These are phyloP conservation scores for Panopea generosa DNA, from an alignment of 2,888 invertebrate species.

Conservation along the genomic window DNA sequence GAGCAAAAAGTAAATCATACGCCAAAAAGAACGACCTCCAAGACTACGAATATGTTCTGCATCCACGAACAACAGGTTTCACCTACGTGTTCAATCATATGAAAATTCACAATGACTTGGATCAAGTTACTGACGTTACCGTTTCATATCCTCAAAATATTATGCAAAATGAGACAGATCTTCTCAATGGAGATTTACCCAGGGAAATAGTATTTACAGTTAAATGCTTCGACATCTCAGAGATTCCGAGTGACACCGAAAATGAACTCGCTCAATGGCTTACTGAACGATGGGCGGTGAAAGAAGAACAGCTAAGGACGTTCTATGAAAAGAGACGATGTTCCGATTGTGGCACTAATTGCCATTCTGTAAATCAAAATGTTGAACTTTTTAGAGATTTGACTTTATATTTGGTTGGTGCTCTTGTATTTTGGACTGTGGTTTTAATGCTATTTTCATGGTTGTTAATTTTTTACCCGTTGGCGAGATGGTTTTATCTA, in stretches of 20 bases:
- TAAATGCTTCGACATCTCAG: conserved; percentile 84
- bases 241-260: conserved; percentile 66
- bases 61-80: conserved; percentile 93
- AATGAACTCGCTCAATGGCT: conserved; percentile 80
- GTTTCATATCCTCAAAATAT: conserved; percentile 91
- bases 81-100: conserved; percentile 85
- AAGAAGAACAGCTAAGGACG: conserved; percentile 82
- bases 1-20: conserved; percentile 89
- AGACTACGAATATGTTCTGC: conserved; percentile 91
- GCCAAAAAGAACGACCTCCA: conserved; percentile 89
- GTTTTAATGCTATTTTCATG: conserved; percentile 10
- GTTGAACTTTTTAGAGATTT: conserved; percentile 37
- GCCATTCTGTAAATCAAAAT: conserved; percentile 16
- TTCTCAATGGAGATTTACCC: conserved; percentile 91
- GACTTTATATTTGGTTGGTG: conserved; percentile 14
- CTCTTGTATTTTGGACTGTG: conserved; percentile 28
- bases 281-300: conserved; percentile 83
- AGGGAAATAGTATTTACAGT: conserved; percentile 91
- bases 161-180: conserved; percentile 91
- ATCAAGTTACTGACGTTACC: conserved; percentile 93
- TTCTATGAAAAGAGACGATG: conserved; percentile 64
- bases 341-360: background rate
- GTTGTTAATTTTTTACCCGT: conserved; percentile 11
- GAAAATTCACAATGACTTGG: conserved; percentile 87
- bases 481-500: conserved; percentile 13